Evolutionary conservation across 2,888 invertebrate species (phyloP).

Genomic region (Pemphredon lugubris): DNA sequence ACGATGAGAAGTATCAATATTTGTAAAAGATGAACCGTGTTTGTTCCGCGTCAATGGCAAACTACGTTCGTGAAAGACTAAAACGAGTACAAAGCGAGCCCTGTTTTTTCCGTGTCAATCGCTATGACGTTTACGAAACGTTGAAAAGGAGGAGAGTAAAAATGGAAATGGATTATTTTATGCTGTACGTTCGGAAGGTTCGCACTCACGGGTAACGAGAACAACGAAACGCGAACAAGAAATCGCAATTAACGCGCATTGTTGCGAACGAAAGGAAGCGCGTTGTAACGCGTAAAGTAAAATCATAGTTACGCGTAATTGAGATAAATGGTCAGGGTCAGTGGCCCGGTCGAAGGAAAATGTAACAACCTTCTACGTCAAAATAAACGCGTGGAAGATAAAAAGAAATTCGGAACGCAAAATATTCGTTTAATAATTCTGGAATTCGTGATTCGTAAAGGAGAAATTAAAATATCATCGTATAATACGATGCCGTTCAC

Average conservation of each 20-base stretch:
- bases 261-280: not conserved
- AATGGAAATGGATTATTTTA: no score
- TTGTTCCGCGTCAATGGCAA: not conserved
- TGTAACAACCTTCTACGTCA: no score
- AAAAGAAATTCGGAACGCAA: no score
- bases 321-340: conserved; percentile 27
- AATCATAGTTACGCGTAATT: conserved; percentile 12
- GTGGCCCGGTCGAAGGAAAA: conserved; percentile 25
- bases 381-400: no score
- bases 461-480: no score
- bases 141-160: not conserved
- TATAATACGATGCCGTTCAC: no score
- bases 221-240: not conserved
- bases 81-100: no score
- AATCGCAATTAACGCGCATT: conserved; percentile 8
- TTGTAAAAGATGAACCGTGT: not conserved
- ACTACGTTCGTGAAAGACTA: not conserved
- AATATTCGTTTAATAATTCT: no score
- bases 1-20: conserved; percentile 15
- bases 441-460: no score
- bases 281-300: conserved; percentile 10
- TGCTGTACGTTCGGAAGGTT: not conserved
- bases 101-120: conserved; percentile 1
- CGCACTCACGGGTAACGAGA: not conserved
- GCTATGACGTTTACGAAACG: conserved; percentile 1